These are phyloP conservation scores for Spinus olivaceus DNA, from an alignment of 2,797 vertebrate species.

Conservation along the genomic window DNA sequence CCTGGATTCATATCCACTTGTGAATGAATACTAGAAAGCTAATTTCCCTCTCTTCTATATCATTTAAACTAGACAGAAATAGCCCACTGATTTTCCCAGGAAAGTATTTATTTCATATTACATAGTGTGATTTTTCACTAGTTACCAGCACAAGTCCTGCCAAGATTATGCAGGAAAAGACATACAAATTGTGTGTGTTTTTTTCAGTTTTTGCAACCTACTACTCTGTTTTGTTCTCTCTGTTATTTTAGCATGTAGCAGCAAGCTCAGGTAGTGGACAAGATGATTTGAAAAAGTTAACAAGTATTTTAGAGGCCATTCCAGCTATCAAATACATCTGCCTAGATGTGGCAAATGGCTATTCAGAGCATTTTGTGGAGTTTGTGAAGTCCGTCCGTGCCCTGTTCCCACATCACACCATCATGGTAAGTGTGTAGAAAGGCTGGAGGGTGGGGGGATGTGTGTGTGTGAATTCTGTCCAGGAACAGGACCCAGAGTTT, in stretches of 20 bases:
- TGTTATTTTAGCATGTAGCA: constrained; percentile 83
- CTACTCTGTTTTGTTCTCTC: background rate
- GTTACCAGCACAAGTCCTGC: background rate
- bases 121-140: background rate
- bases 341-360: constrained; percentile 96
- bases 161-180: background rate
- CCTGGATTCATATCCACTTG: background rate
- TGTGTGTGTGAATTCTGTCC: background rate
- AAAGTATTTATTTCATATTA: background rate
- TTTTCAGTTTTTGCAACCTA: background rate
- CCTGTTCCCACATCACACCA: constrained; percentile 92
- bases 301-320: constrained; percentile 84
- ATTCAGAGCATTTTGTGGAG: constrained; percentile 97
- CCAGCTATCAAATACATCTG: constrained; percentile 92
- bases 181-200: background rate
- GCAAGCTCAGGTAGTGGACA: constrained; percentile 91
- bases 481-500: background rate
- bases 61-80: background rate
- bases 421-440: constrained; percentile 86
- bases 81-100: background rate
- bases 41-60: background rate
- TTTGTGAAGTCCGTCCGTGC: constrained; percentile 91
- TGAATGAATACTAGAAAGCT: background rate
- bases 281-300: constrained; percentile 89
- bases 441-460: background rate